A percentile compares a stretch with the other conserved stretches of the same genome.
Evolutionary conservation across 2,888 invertebrate genomes (phyloP).

Genomic region (Coenonympha arcania): DNA sequence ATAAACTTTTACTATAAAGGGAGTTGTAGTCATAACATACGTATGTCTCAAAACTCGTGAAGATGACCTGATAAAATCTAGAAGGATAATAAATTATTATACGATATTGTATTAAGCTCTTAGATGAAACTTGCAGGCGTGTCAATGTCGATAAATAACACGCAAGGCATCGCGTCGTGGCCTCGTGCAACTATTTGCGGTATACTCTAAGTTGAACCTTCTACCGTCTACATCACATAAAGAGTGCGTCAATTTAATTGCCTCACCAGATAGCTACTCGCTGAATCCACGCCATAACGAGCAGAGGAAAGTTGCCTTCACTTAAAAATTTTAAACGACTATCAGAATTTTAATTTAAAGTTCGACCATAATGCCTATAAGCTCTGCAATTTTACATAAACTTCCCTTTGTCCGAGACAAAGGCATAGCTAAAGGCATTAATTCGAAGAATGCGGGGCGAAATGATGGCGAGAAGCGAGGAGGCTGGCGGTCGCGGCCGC

Average conservation of each 20-base stretch:
- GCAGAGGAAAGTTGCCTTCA: not conserved
- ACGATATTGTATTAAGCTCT: not conserved
- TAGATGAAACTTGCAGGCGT: constrained; percentile 12
- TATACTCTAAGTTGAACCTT: constrained; percentile 35
- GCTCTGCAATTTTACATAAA: constrained; percentile 18
- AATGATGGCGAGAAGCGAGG: constrained; percentile 29
- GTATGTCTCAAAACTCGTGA: no score
- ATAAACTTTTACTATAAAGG: no score
- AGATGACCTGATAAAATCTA: constrained; percentile 1
- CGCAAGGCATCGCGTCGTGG: constrained; percentile 44
- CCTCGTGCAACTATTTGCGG: constrained; percentile 67
- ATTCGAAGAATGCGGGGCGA: constrained; percentile 39
- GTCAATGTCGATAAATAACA: constrained; percentile 20
- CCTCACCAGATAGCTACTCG: constrained; percentile 52
- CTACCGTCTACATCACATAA: constrained; percentile 38
- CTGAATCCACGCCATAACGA: constrained; percentile 37
- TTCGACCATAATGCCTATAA: constrained; percentile 8
- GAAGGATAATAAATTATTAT: constrained; percentile 10
- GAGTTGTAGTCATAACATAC: no score
- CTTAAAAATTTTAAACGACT: not conserved
- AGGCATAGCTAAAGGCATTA: constrained; percentile 36
- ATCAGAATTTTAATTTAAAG: not conserved
- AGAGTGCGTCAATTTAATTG: constrained; percentile 52
- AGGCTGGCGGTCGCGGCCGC: constrained; percentile 38
- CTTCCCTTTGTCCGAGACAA: constrained; percentile 25